Percentiles rank a stretch among this genome's conserved stretches.
Conservation (phyloP, 1,140 invertebrate genomes). For the Heliconius himera region DNA sequence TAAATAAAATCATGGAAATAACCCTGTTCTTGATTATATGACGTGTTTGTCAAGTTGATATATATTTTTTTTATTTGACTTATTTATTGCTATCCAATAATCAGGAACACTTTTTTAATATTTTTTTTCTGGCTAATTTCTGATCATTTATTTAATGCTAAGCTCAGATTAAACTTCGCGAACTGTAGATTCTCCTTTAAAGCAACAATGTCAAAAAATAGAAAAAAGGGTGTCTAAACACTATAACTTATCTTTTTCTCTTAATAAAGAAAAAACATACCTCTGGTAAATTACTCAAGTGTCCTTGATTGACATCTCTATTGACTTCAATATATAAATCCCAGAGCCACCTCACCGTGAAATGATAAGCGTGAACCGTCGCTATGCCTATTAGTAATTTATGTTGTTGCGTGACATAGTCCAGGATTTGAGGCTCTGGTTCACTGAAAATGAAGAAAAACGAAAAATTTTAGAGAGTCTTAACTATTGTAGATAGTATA, state of each 20-base stretch:
- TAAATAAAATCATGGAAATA: no score
- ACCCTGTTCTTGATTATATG: no score
- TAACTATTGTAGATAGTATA: no score
- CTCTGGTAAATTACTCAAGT: slow-evolving; percentile 90
- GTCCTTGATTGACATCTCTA: slow-evolving; percentile 87
- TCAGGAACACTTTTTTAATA: no score
- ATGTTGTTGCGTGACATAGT: slow-evolving; percentile 96
- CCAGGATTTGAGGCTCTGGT: slow-evolving; percentile 93
- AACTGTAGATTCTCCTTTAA: no score
- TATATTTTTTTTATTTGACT: no score
- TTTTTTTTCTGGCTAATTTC: no score
- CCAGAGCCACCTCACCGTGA: slow-evolving; percentile 88
- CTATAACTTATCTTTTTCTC: background rate
- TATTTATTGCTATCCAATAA: no score
- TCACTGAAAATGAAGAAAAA: slow-evolving; percentile 79
- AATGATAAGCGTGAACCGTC: slow-evolving; percentile 88
- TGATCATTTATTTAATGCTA: no score
- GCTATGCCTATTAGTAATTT: slow-evolving; percentile 94
- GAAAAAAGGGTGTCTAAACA: background rate
- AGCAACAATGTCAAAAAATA: no score
- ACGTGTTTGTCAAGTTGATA: no score
- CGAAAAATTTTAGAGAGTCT: background rate
- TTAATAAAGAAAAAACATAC: slow-evolving; percentile 67
- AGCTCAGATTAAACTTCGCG: no score
- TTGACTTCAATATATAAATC: slow-evolving; percentile 89